Evolutionary conservation across 1,140 invertebrate genomes (phyloP).

Genomic region (Penaeus vannamei): DNA sequence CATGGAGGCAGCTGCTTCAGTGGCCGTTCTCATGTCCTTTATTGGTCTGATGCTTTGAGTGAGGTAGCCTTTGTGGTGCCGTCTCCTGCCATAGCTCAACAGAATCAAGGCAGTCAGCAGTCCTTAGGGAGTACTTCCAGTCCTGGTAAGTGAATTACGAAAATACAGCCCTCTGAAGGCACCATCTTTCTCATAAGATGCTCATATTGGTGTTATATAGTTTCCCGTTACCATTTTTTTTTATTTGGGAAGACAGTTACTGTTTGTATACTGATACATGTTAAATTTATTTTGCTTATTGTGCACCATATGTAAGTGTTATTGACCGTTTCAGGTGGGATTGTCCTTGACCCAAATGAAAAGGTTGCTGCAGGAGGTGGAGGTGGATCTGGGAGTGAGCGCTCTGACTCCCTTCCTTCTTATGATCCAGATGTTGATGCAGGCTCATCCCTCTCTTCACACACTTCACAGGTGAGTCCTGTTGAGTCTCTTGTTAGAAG

Average conservation of each 20-base stretch:
- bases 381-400: constrained; percentile 61
- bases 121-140: constrained; percentile 24
- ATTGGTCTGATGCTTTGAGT: constrained; percentile 96
- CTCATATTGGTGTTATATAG: neutral
- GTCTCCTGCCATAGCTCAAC: constrained; percentile 72
- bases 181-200: neutral
- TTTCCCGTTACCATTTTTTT: too few species aligned
- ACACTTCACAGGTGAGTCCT: constrained; percentile 61
- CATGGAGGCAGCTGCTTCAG: constrained; percentile 70
- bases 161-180: too few species aligned
- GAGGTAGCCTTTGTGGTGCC: constrained; percentile 97
- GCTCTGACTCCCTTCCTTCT: constrained; percentile 61
- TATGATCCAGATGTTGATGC: constrained; percentile 57
- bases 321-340: constrained; percentile 30
- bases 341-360: constrained; percentile 36
- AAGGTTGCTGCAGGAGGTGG: constrained; percentile 42
- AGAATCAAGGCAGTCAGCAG: constrained; percentile 5
- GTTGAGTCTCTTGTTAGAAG: neutral
- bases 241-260: too few species aligned
- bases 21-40: constrained; percentile 84
- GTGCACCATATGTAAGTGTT: neutral
- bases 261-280: too few species aligned
- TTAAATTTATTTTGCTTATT: neutral
- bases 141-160: constrained; percentile 10
- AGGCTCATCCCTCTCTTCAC: constrained; percentile 65